Conservation (phyloP, 2,888 invertebrate genomes). For the Eumerus sabulonum region DNA sequence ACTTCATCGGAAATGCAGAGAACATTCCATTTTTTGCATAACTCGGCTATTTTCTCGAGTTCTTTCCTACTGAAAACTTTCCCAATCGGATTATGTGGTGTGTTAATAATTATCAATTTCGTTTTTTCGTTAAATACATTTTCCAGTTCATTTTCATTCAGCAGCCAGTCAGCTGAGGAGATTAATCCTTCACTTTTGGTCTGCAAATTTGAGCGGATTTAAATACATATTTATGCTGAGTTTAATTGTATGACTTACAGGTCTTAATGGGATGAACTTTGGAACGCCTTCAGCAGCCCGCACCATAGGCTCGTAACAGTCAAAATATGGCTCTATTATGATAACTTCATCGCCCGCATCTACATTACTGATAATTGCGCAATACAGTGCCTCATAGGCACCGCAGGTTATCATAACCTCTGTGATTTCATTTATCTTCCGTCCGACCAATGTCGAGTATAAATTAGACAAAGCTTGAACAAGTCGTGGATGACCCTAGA, state of each 20-base stretch:
- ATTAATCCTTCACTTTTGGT: conserved; percentile 77
- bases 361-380: conserved; percentile 90
- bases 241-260: conserved; percentile 81
- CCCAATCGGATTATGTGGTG: conserved; percentile 93
- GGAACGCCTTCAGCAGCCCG: conserved; percentile 91
- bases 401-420: conserved; percentile 95
- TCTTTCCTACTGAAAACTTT: conserved; percentile 87
- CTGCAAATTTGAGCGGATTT: conserved; percentile 67
- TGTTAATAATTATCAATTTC: not conserved
- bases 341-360: conserved; percentile 94
- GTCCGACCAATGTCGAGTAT: conserved; percentile 88
- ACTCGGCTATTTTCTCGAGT: conserved; percentile 87
- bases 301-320: conserved; percentile 98
- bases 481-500: conserved; percentile 93
- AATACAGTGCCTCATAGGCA: conserved; percentile 96
- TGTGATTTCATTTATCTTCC: conserved; percentile 88
- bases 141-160: conserved; percentile 88
- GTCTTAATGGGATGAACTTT: conserved; percentile 91
- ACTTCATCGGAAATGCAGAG: conserved; percentile 98
- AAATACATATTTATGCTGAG: no score
- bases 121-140: not conserved
- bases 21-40: conserved; percentile 95
- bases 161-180: conserved; percentile 91
- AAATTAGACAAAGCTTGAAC: conserved; percentile 91
- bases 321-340: conserved; percentile 98